A percentile compares a stretch with the other conserved stretches of the same genome.
These are phyloP conservation scores for Strix aluco DNA, from an alignment of 2,113 vertebrate genomes.

Conservation along the genomic window DNA sequence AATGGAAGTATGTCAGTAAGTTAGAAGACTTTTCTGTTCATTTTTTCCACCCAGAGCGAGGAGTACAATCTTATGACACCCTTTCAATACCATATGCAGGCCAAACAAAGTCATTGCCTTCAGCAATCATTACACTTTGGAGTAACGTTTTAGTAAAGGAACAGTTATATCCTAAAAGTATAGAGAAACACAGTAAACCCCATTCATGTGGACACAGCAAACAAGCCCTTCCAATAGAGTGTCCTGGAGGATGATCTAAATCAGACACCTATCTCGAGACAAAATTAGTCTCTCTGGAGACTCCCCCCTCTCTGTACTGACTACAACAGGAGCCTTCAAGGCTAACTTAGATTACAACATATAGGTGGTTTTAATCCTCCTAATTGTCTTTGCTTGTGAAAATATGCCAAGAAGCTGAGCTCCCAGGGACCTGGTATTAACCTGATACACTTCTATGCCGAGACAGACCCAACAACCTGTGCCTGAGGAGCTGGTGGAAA, in stretches of 20 bases:
- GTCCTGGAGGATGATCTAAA: neutral
- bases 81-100: neutral
- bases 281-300: neutral
- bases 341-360: neutral
- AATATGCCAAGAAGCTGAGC: neutral
- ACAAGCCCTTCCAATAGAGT: neutral
- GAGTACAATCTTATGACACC: neutral
- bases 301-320: neutral
- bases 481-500: neutral
- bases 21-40: neutral
- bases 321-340: neutral
- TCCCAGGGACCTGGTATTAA: neutral
- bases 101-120: neutral
- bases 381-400: neutral
- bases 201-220: neutral
- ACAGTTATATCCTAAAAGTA: neutral
- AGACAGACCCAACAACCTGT: neutral
- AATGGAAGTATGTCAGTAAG: slow-evolving; percentile 13
- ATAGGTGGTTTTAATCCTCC: neutral
- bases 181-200: neutral
- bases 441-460: neutral
- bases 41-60: neutral
- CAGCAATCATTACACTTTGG: neutral
- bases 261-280: neutral
- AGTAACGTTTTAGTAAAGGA: neutral